Evolutionary conservation across 1,140 invertebrate species (phyloP), one percentile per base, ranked within the genome.

Genomic region (Aricia agestis): DNA sequence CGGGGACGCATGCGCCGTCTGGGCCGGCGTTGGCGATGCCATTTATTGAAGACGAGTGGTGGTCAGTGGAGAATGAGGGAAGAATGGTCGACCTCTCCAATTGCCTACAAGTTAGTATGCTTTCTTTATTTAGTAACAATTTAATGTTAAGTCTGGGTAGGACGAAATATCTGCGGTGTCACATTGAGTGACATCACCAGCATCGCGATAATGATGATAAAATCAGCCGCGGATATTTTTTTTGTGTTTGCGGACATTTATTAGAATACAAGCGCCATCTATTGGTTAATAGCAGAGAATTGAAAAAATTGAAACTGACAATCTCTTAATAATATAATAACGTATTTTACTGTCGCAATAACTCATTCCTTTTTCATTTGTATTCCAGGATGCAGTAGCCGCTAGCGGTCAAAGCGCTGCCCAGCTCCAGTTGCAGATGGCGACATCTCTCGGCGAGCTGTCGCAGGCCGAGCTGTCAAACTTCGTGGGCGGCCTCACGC

Each of bases 21-120:
- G 93, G 91, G 81, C 92, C 93, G 92, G 92, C 94, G 83, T 92
- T 94, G 94, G 94, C 94, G 93, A 98, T 98, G 97, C 97, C 97
- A 93, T 98, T 98, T 94, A 97, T 98, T 92, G 97, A 98, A 93
- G 97, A 98, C 93, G 97, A 97, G 85, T 94, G 97, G 78, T 98
- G 97, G 97, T 97, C 96, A 93, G 96, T 96, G 85, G 96, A 97
- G 93, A 97, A 96, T 92, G 96, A 97, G 92, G 96, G 96, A 86
- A 97, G 97, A 92, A 97, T 98, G 94, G 96, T 97, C 74, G 97
- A 98, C 88, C 93, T 97, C 76, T 96, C 96, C 74, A 95, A 95
- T 86, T 97, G 97, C 92, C 94, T 97, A 83, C 95, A 96, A 93
- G 97, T 97, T 73, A 59, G 66, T 75, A 58, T 58, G 25, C 25